Evolutionary conservation across 1,140 invertebrate species (phyloP).

Genomic region (Macrostomum lignano): DNA sequence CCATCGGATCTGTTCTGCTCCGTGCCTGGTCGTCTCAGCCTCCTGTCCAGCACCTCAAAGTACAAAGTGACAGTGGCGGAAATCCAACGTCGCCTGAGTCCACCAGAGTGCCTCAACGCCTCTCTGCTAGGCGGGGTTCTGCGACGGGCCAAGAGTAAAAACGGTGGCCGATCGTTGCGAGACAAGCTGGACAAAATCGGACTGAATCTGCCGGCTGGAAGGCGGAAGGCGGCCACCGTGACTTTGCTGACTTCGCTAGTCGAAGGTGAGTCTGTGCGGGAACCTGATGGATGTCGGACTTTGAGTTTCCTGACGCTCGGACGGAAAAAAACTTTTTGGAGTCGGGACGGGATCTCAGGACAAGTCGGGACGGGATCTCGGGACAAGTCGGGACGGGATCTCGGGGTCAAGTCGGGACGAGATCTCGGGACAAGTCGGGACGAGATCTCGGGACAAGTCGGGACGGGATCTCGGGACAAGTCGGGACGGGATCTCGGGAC

Average conservation of each 20-base stretch:
- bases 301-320: too few species aligned
- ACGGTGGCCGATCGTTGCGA: conserved; percentile 70
- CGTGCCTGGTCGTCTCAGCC: conserved; percentile 73
- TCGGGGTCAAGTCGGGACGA: too few species aligned
- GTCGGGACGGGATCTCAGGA: too few species aligned
- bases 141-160: conserved; percentile 94
- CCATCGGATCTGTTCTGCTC: conserved; percentile 7
- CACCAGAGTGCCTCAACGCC: conserved; percentile 93
- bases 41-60: conserved; percentile 87
- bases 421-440: too few species aligned
- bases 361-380: too few species aligned
- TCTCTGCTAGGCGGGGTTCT: conserved; percentile 85
- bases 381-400: too few species aligned
- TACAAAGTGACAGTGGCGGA: conserved; percentile 98
- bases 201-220: conserved; percentile 75
- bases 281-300: too few species aligned
- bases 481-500: too few species aligned
- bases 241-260: conserved; percentile 85
- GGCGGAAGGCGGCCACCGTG: conserved; percentile 92
- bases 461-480: too few species aligned
- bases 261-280: too few species aligned
- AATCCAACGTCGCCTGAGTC: conserved; percentile 76
- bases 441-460: too few species aligned
- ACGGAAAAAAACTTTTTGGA: too few species aligned
- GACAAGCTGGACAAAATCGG: conserved; percentile 97